Percentiles rank a stretch among this genome's conserved stretches.
Evolutionary conservation across 2,797 vertebrate species (phyloP).

Genomic region (Acipenser oxyrinchus): DNA sequence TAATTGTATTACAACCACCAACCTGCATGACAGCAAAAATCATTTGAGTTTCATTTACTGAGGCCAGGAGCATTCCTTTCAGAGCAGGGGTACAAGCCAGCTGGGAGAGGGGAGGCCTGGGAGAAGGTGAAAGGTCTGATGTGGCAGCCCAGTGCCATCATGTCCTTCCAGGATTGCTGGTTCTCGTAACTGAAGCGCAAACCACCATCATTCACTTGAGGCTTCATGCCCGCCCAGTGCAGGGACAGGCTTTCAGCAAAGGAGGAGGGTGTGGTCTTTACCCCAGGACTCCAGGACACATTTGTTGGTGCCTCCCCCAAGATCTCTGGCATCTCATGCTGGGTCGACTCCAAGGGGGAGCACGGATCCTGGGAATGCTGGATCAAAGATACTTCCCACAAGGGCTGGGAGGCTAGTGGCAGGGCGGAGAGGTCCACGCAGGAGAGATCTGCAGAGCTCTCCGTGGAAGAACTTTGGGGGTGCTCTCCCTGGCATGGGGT

Average conservation of each 20-base stretch:
- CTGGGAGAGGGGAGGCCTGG: slow-evolving; percentile 9
- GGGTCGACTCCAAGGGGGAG: slow-evolving; percentile 37
- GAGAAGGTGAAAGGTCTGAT: no score
- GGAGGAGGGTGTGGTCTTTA: slow-evolving; percentile 19
- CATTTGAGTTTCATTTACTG: not conserved
- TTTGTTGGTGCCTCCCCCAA: slow-evolving; percentile 10
- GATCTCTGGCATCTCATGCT: slow-evolving; percentile 37
- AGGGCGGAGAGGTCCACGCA: slow-evolving; percentile 31
- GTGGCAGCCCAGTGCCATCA: slow-evolving; percentile 13
- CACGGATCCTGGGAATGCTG: slow-evolving; percentile 44
- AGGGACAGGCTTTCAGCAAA: slow-evolving; percentile 34
- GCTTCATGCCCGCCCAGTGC: slow-evolving; percentile 19
- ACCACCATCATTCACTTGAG: not conserved
- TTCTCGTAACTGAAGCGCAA: slow-evolving; percentile 11
- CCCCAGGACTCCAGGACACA: slow-evolving; percentile 42
- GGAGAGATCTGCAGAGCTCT: slow-evolving; percentile 30
- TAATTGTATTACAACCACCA: no score
- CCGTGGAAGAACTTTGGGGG: slow-evolving; percentile 29
- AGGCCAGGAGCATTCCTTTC: slow-evolving; percentile 2
- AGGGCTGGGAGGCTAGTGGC: slow-evolving; percentile 34
- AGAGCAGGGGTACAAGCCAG: not conserved
- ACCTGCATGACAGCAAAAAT: no score
- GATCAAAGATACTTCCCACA: slow-evolving; percentile 69
- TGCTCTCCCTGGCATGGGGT: slow-evolving; percentile 47
- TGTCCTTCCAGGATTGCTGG: slow-evolving; percentile 20